Conservation (phyloP, 2,797 vertebrate genomes). For the Bradypodion pumilum region DNA sequence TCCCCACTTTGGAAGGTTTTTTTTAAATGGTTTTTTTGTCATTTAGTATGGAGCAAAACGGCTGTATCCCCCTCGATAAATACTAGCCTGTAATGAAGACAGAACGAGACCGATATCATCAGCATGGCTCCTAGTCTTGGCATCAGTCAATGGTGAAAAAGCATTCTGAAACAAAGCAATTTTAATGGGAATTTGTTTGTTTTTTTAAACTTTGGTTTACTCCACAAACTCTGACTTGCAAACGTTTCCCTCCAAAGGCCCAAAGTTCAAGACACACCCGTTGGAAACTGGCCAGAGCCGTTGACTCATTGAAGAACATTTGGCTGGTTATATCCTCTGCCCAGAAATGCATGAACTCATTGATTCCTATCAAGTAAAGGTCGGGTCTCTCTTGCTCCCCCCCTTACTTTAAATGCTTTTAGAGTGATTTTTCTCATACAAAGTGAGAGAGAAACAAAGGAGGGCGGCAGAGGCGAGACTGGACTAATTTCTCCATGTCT, state of each 20-base stretch:
- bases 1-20: conserved; percentile 87
- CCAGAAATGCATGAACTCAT: neutral
- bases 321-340: neutral
- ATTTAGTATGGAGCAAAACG: conserved; percentile 98
- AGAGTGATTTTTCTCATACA: no score
- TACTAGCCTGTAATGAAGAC: conserved; percentile 99
- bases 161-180: conserved; percentile 95
- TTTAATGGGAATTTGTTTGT: conserved; percentile 68
- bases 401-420: no score
- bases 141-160: conserved; percentile 97
- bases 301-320: neutral
- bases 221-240: conserved; percentile 73
- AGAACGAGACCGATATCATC: conserved; percentile 98
- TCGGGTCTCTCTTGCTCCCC: no score
- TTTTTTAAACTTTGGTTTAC: conserved; percentile 80
- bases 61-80: conserved; percentile 99
- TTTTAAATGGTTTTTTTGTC: conserved; percentile 87
- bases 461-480: no score
- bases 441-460: no score
- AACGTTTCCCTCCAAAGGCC: no score
- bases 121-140: conserved; percentile 97
- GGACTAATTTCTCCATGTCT: no score
- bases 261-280: conserved; percentile 56
- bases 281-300: conserved; percentile 23
- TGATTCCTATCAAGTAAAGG: no score